Conservation (phyloP, 2,113 vertebrate species). For the Progne subis region DNA sequence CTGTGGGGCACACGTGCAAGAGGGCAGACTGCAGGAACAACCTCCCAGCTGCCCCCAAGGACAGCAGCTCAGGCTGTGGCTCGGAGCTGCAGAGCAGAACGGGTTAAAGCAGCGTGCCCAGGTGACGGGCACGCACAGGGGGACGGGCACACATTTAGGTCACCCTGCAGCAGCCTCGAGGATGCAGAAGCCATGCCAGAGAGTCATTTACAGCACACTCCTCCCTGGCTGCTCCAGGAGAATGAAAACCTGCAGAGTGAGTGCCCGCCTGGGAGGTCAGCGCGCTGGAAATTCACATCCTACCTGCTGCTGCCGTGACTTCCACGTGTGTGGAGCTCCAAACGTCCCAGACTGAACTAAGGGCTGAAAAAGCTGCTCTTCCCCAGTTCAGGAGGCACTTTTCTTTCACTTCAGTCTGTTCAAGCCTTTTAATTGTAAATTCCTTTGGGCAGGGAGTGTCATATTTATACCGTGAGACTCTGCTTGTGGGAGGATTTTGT, state of each 20-base stretch:
- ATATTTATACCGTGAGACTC: not conserved
- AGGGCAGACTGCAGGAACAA: not conserved
- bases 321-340: not conserved
- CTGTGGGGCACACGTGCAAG: too few species aligned
- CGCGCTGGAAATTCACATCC: not conserved
- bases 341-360: not conserved
- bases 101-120: not conserved
- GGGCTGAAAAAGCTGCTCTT: not conserved
- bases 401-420: not conserved
- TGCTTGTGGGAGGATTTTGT: constrained; percentile 3
- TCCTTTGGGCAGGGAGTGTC: not conserved
- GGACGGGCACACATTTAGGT: not conserved
- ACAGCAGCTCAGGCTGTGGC: not conserved
- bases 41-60: not conserved
- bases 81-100: not conserved
- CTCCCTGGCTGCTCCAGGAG: not conserved
- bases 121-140: not conserved
- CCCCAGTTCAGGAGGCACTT: not conserved
- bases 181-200: not conserved
- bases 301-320: not conserved
- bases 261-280: not conserved
- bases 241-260: not conserved
- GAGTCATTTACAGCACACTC: not conserved
- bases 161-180: not conserved
- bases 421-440: not conserved